These are phyloP conservation scores for Ferdinandea cuprea DNA, from an alignment of 2,888 invertebrate species.

Conservation along the genomic window DNA sequence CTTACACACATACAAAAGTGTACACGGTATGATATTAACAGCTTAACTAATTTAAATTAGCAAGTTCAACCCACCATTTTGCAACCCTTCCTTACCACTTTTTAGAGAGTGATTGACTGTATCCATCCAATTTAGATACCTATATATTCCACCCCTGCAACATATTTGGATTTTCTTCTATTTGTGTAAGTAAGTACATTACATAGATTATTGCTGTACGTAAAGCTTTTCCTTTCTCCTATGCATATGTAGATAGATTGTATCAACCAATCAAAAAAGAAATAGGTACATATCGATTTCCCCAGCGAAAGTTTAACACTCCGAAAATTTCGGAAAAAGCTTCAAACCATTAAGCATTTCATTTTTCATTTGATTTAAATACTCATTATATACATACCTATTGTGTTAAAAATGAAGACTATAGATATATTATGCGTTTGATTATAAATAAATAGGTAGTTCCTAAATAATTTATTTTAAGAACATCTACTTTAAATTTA, in stretches of 20 bases:
- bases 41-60: constrained; percentile 72
- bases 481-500: constrained; percentile 19
- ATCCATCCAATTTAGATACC: constrained; percentile 53
- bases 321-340: constrained; percentile 39
- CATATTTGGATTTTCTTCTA: constrained; percentile 31
- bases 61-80: constrained; percentile 71
- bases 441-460: constrained; percentile 13
- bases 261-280: constrained; percentile 58
- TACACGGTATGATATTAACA: constrained; percentile 41
- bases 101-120: constrained; percentile 27
- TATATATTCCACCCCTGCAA: constrained; percentile 17
- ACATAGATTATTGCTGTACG: constrained; percentile 16
- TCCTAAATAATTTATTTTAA: constrained; percentile 15
- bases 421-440: background rate
- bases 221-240: constrained; percentile 43
- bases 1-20: too few relatives aligned
- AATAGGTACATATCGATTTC: constrained; percentile 62
- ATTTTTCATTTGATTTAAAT: constrained; percentile 47
- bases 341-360: constrained; percentile 25
- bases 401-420: background rate
- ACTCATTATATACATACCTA: background rate
- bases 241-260: constrained; percentile 43
- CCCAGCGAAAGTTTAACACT: constrained; percentile 65
- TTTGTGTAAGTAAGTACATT: background rate
- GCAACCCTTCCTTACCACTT: constrained; percentile 56